These are phyloP conservation scores for Bucorvus abyssinicus DNA, from an alignment of 2,797 vertebrate species.

Conservation along the genomic window DNA sequence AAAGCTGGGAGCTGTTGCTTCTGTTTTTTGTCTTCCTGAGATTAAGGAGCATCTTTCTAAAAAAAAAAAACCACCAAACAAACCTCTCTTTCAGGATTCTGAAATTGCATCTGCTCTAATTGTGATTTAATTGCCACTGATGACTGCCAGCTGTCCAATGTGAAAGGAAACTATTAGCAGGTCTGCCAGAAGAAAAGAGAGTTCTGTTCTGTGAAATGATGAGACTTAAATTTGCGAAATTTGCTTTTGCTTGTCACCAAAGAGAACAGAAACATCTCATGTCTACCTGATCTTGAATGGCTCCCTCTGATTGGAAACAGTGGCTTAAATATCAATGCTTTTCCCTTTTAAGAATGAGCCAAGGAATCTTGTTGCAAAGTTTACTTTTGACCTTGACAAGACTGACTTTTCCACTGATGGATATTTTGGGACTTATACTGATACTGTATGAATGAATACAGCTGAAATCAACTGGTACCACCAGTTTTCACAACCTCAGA, in stretches of 20 bases:
- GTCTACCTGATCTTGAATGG: rapidly evolving
- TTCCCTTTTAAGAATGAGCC: neutral
- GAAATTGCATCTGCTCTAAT: neutral
- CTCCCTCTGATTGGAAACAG: neutral
- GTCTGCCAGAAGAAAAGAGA: neutral
- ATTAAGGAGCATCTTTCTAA: neutral
- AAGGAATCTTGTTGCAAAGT: neutral
- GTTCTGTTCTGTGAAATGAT: neutral
- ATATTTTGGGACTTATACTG: neutral
- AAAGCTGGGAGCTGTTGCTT: neutral
- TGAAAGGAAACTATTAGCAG: neutral
- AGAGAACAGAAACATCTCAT: neutral
- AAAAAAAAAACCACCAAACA: neutral
- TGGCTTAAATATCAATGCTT: neutral
- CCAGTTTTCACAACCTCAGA: neutral
- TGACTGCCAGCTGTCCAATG: neutral
- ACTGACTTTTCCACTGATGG: neutral
- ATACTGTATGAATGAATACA: neutral
- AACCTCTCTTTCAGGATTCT: neutral
- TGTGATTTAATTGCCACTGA: neutral
- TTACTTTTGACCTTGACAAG: slow-evolving; percentile 1
- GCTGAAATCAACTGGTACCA: neutral
- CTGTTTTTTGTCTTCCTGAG: neutral
- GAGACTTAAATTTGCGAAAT: neutral
- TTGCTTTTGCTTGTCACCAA: neutral